Base-by-base conservation (phyloP, 2,113 vertebrate species). In the Morone saxatilis region DNA sequence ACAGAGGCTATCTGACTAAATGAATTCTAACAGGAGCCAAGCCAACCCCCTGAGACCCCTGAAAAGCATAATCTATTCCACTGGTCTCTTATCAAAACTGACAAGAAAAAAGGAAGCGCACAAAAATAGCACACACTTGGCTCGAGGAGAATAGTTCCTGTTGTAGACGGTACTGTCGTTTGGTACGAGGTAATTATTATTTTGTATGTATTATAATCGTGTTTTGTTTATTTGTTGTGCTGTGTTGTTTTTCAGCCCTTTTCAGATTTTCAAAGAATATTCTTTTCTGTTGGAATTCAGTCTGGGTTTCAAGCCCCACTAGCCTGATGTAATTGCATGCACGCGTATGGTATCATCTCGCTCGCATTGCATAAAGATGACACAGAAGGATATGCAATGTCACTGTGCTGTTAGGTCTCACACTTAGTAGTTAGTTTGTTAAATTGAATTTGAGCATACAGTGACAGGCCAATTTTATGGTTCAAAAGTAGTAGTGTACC, bases 1-100 rank as follows among this genome's bases (percentile, higher is more conserved):
- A 91, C 89, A 88, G 96, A 95, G 94, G 94, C 91, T 94, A 92
- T 92, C 93, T 79, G 79, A 91, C 89, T 95, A 95, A 94, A 96
- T 95, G 92, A 95, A 96, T 96, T 81, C 88, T 91, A 95, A 95
- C 95, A 91, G 90, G 92, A 94, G 92, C 83, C 86, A 51, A 87
- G 76, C 59, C 81, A 73, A 79, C 92, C 93, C 95, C 95, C 63
- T 22, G 81, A 93, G 94, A 94, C 92, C 91, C 90, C 60, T 56
- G 77, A 78, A 88, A 86, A 91, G 86, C 78, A 86, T 84, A 84
- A 95, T 96, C 96, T 95, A 92, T 86, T 92, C 84, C 71, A 57
- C 87, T 94, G 86, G 83, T 66, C 86, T 84, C 72, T 83, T 90
- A 90, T 93, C 86, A 91, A 80, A 85, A 61, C 67, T 73, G 89